Conservation (phyloP, 2,797 vertebrate genomes). For the Tokudaia muenninki region DNA sequence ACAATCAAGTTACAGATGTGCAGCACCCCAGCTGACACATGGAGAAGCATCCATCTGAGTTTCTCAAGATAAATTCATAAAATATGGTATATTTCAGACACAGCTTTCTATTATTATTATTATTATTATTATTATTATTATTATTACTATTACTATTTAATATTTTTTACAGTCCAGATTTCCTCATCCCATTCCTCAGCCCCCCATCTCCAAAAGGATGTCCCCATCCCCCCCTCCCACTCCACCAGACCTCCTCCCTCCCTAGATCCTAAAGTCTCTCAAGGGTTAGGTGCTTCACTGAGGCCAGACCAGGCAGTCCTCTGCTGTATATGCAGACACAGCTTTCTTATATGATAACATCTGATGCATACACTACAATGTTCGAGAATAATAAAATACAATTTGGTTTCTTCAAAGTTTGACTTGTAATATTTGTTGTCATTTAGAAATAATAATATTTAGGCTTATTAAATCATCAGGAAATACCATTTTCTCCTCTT, state of each 20-base stretch:
- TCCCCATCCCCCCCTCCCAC: background rate
- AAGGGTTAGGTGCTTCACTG: background rate
- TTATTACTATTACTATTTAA: too few species aligned
- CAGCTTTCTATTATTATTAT: background rate
- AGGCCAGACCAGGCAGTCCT: background rate
- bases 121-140: background rate
- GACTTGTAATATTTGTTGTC: conserved; percentile 8
- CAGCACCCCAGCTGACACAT: background rate
- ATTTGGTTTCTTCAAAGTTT: conserved; percentile 16
- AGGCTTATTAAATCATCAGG: conserved; percentile 28
- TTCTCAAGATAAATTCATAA: background rate
- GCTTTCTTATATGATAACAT: background rate
- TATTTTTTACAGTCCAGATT: background rate
- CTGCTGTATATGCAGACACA: background rate
- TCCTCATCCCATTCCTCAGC: background rate
- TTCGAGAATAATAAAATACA: conserved; percentile 17
- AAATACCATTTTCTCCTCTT: conserved; percentile 23
- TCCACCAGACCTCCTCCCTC: background rate
- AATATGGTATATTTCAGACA: background rate
- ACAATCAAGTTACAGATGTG: background rate
- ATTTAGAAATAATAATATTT: conserved; percentile 32
- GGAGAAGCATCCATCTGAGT: background rate
- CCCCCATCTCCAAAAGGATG: background rate
- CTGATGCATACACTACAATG: background rate
- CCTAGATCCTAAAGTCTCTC: background rate